These are phyloP conservation scores for Drosophila sordidula DNA, from an alignment of 2,888 invertebrate genomes.

Conservation along the genomic window DNA sequence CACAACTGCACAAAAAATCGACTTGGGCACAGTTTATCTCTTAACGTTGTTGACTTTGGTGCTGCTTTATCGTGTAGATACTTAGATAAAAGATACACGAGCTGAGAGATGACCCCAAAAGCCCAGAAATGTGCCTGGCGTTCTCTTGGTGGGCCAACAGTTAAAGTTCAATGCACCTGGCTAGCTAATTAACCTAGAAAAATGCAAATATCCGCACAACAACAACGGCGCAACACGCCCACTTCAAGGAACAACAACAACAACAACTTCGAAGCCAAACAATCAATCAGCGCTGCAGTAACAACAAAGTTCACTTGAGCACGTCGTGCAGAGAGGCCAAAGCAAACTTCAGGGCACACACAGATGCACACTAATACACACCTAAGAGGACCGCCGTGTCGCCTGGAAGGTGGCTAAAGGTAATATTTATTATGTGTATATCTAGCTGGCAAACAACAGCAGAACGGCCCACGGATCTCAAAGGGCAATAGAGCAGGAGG, in stretches of 20 bases:
- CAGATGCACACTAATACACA: constrained; percentile 7
- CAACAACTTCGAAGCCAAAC: constrained; percentile 65
- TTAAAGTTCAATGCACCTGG: constrained; percentile 67
- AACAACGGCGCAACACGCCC: constrained; percentile 52
- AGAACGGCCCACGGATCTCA: constrained; percentile 23
- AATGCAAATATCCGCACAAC: constrained; percentile 71
- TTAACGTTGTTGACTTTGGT: constrained; percentile 15
- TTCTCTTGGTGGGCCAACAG: constrained; percentile 20
- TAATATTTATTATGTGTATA: constrained; percentile 78
- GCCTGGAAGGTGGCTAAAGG: constrained; percentile 65
- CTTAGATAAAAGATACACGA: constrained; percentile 10
- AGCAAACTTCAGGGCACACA: constrained; percentile 35
- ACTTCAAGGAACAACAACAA: constrained; percentile 47
- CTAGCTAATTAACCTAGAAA: constrained; percentile 74
- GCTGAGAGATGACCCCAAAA: constrained; percentile 20
- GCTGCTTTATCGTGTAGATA: constrained; percentile 23
- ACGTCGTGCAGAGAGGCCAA: constrained; percentile 47
- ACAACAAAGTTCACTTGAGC: constrained; percentile 68
- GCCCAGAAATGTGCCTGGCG: constrained; percentile 1
- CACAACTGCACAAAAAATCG: constrained; percentile 55
- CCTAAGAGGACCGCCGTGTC: constrained; percentile 32
- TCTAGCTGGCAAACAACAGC: constrained; percentile 58
- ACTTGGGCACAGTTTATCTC: constrained; percentile 27
- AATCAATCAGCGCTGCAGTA: constrained; percentile 71
- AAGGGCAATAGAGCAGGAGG: constrained; percentile 44